A percentile compares a stretch with the other conserved stretches of the same genome.
These are phyloP conservation scores for Aradus depressus DNA, from an alignment of 2,888 invertebrate species.

Conservation along the genomic window DNA sequence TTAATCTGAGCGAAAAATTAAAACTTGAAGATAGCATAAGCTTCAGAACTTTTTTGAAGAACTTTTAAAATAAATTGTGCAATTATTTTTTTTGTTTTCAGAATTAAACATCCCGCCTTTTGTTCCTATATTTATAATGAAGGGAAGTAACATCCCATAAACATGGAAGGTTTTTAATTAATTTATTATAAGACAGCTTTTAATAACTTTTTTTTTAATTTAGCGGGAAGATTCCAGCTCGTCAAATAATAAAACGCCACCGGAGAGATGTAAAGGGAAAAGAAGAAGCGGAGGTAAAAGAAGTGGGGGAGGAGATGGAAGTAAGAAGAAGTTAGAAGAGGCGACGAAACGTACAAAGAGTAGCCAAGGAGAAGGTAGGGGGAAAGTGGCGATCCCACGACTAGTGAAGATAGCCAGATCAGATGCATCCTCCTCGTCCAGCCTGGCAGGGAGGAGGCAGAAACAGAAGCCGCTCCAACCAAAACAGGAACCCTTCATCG, in stretches of 20 bases:
- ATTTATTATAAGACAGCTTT: no score
- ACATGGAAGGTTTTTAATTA: no score
- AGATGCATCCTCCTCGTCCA: no score
- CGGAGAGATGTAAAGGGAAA: conserved; percentile 26
- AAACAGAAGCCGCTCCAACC: conserved; percentile 8
- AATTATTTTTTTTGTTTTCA: no score
- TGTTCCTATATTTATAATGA: no score
- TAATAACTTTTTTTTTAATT: background rate
- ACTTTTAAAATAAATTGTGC: no score
- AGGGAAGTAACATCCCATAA: no score
- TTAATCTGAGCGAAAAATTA: no score
- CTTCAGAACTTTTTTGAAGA: no score
- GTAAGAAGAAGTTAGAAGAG: conserved; percentile 5
- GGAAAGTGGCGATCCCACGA: background rate
- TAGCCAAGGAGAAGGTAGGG: background rate
- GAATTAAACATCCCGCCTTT: no score
- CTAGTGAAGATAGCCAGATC: background rate
- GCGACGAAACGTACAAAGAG: conserved; percentile 9
- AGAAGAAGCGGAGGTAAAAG: conserved; percentile 13
- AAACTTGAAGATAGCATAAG: no score
- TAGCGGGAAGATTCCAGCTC: conserved; percentile 15
- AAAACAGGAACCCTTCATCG: conserved; percentile 18
- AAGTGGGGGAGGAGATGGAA: background rate
- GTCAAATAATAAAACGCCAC: conserved; percentile 21
- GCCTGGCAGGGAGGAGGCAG: no score